These are phyloP conservation scores for Ranitomeya variabilis DNA, from an alignment of 2,113 vertebrate genomes.

Conservation along the genomic window DNA sequence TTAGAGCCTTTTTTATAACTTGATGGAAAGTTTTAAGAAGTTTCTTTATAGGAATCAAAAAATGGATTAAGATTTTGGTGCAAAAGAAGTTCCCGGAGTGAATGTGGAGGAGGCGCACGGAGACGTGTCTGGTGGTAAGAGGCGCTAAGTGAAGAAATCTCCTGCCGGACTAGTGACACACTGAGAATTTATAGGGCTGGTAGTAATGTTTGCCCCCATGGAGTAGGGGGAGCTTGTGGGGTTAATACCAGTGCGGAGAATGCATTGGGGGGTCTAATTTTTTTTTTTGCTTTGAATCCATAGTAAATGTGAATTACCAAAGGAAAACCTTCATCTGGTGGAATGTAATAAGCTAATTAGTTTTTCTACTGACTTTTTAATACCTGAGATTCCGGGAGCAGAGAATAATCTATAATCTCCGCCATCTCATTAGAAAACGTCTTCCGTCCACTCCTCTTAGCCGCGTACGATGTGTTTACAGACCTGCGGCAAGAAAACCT, in stretches of 20 bases:
- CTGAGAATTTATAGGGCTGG: too few species aligned
- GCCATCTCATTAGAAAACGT: background rate
- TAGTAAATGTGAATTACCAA: constrained; percentile 23
- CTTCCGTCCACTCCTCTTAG: background rate
- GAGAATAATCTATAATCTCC: too few species aligned
- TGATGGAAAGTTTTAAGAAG: too few species aligned
- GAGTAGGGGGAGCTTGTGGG: background rate
- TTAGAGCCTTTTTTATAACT: too few species aligned
- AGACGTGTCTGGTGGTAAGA: too few species aligned
- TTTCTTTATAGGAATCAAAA: too few species aligned
- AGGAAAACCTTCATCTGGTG: background rate
- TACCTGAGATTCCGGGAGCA: background rate
- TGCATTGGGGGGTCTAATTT: background rate
- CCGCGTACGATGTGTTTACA: background rate
- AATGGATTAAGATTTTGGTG: too few species aligned
- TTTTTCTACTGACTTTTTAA: constrained; percentile 26
- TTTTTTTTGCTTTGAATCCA: background rate
- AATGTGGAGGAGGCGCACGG: too few species aligned
- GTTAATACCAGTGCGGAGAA: background rate
- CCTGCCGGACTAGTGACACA: too few species aligned
- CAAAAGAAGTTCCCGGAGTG: too few species aligned
- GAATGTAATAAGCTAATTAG: constrained; percentile 18
- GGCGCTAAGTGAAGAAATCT: too few species aligned
- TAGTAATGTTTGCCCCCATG: background rate
- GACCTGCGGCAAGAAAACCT: background rate